Base-by-base conservation (phyloP, 2,888 invertebrate genomes). In the Stenchaetothrips biformis region DNA sequence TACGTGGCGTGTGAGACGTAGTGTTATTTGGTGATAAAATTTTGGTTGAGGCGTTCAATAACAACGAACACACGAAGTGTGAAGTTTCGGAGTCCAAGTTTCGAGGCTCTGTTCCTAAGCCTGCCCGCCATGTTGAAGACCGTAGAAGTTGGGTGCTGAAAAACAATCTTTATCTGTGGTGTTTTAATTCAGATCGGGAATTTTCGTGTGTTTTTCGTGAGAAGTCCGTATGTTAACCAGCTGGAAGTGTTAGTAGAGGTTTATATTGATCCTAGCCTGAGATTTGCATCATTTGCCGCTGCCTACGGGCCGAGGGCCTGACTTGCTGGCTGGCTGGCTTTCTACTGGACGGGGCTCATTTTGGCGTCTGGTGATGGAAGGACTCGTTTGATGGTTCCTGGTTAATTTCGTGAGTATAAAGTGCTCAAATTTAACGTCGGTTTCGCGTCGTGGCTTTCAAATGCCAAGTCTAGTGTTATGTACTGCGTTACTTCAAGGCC, bases 1-100 rank as follows among this genome's bases (percentile, higher is more conserved):
- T 21, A 78, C 77, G 81, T 62, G 62, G 74, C 59, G 37, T 78
- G 81, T 81, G 80, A 47, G 53, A 77, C 78, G 80, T 74, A 74
- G 67, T 74, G 67, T 25, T 7, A 25, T 74, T 74, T 74, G 25
- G 25, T 21, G 67, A 7, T 74, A 25, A 74, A 74, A 74, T 21
- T 25, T 7, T 11, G 7, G 0, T 25, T 11, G 21, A 21, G 25
- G 25, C 25, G 11, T 11, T 1, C 8, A 21, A 2, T 25, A 11
- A 11, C 4, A 8, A 8, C 11, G 25, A 25, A 25, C 25, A 74
- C 11, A 11, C 67, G n/a, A 74, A 74, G 67, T 74, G 25, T 74
- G 25, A 74, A 74, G 21, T 21, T 74, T 74, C 67, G 25, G 67
- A 25, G 67, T 25, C 25, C 25, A 74, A 74, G 67, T 25, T 25